Conservation (phyloP, 2,113 vertebrate species). For the Dasyornis broadbenti region DNA sequence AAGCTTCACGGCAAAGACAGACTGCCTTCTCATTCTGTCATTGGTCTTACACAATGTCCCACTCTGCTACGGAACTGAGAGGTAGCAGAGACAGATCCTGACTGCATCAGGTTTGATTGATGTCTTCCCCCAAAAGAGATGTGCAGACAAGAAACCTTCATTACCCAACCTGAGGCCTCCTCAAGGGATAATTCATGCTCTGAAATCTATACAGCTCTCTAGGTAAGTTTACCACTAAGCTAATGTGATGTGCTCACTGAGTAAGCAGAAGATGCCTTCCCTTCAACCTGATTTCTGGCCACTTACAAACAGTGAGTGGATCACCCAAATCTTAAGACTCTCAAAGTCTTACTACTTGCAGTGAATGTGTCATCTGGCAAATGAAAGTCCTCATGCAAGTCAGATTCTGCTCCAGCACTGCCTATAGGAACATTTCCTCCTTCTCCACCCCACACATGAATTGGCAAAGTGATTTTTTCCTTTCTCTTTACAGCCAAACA, state of each 20-base stretch:
- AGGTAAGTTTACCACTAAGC: not conserved
- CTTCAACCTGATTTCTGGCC: not conserved
- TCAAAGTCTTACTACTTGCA: not conserved
- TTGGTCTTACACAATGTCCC: not conserved
- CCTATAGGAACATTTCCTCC: not conserved
- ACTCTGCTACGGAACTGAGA: accelerated
- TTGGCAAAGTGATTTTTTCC: not conserved
- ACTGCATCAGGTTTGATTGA: not conserved
- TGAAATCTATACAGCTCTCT: not conserved
- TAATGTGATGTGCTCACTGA: not conserved
- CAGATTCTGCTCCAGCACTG: not conserved
- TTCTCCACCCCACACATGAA: not conserved
- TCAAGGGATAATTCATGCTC: not conserved
- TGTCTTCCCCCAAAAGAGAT: not conserved
- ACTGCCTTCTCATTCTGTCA: not conserved
- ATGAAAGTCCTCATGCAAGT: not conserved
- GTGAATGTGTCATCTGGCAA: accelerated
- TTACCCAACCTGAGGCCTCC: not conserved
- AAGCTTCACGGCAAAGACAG: not conserved
- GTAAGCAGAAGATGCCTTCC: not conserved
- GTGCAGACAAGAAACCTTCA: not conserved
- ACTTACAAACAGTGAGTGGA: not conserved
- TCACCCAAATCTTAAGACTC: not conserved
- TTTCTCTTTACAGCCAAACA: not conserved
- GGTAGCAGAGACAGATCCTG: not conserved